Base-by-base conservation (phyloP, 2,113 vertebrate genomes). In the Ptychochromis oligacanthus region DNA sequence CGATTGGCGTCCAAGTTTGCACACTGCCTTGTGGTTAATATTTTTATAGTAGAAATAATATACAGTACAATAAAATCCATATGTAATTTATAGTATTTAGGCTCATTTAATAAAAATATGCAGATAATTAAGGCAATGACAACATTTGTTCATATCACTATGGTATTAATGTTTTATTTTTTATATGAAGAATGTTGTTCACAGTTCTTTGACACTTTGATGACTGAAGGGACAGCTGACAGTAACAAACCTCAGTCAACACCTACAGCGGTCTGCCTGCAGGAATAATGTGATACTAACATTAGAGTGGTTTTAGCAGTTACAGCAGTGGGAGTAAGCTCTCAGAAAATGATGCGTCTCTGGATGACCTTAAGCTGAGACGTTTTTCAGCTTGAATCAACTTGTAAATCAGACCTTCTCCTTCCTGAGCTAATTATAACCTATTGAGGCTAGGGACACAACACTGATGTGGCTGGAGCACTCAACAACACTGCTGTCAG, bases 371-470 rank as follows among this genome's bases (percentile, higher is more conserved):
- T 38, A 76, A 54, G 46, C 70, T 74, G 54, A 78, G 31, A 77
- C 60, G 26, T 70, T 78, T 85, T 80, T 74, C 70, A 72, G 83
- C 83, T 43, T 7, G 49, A 91, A 74, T 87, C 70, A 64, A 79
- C 72, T 75, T 81, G 75, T 93, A 89, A 89, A 91, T 91, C 87
- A 88, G 57, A 60, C 28, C 52, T 38, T 12, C 60, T 81, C 70
- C 54, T 75, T 77, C 60, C 80, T 40, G 24, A 83, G 81, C 75
- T 86, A 89, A 93, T 92, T 87, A 87, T 67, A 91, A 92, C 80
- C 79, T 64, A 82, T 61, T 87, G 88, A 90, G 57, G 67, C 88
- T 74, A 82, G 88, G 89, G 88, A 93, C 89, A 89, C 80, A 86
- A 85, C 81, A 87, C 60, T 81, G 75, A 88, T 84, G 46, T 70